Evolutionary conservation across 2,113 vertebrate species (phyloP).

Genomic region (Butorides virescens): DNA sequence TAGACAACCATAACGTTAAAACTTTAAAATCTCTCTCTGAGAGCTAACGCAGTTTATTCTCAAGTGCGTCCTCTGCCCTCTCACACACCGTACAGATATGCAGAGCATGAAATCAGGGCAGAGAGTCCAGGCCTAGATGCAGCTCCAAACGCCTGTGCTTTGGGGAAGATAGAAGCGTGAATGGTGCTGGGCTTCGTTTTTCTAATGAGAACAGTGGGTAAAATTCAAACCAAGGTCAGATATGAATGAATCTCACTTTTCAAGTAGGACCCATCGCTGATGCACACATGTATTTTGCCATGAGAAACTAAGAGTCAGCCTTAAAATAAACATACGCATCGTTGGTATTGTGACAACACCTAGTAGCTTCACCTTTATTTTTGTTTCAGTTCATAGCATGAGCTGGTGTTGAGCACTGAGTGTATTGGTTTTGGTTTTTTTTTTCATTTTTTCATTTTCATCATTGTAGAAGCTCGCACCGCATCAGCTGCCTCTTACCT

Average conservation of each 20-base stretch:
- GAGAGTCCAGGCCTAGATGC: not conserved
- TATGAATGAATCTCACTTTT: not conserved
- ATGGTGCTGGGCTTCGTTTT: not conserved
- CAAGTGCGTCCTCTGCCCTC: not conserved
- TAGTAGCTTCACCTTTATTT: not conserved
- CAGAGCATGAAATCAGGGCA: not conserved
- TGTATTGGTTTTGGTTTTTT: too few species aligned
- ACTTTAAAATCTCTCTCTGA: conserved; percentile 12
- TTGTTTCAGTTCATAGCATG: not conserved
- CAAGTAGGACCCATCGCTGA: not conserved
- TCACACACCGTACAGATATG: not conserved
- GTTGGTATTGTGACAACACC: not conserved
- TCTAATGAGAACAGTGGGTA: not conserved
- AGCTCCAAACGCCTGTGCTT: not conserved
- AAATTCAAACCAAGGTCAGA: not conserved
- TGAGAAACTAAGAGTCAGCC: not conserved
- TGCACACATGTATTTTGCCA: not conserved
- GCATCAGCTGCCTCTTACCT: not conserved
- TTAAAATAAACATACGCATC: not conserved
- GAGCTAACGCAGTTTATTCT: not conserved
- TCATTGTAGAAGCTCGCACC: not conserved
- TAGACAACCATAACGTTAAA: conserved; percentile 60
- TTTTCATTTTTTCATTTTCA: not conserved
- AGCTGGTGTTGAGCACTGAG: not conserved
- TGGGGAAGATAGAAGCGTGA: not conserved